Percentiles rank a stretch among this genome's conserved stretches.
Evolutionary conservation across 1,140 invertebrate genomes (phyloP).

Genomic region (Saccostrea echinata): DNA sequence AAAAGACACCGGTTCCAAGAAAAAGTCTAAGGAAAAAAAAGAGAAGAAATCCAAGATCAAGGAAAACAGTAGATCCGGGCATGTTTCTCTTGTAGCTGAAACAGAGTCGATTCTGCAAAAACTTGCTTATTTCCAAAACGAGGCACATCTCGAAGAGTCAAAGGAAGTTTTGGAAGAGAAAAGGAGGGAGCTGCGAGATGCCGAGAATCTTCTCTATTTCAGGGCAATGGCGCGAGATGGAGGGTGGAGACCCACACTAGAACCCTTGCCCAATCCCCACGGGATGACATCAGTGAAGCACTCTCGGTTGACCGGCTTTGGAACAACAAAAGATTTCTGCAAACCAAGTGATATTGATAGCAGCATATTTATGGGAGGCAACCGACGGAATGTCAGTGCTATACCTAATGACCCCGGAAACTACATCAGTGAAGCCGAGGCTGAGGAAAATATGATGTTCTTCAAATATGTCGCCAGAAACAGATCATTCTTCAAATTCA

Average conservation of each 20-base stretch:
- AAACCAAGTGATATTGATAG: not conserved
- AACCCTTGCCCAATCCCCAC: not conserved
- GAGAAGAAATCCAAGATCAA: not conserved
- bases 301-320: not conserved
- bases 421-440: not conserved
- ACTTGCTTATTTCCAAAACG: not conserved
- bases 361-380: not conserved
- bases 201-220: not conserved
- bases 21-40: not conserved
- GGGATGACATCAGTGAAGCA: not conserved
- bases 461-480: constrained; percentile 39
- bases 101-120: not conserved
- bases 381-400: not conserved
- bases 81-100: not conserved
- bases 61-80: not conserved
- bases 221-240: not conserved
- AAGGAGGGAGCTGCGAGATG: not conserved
- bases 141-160: not conserved
- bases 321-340: not conserved
- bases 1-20: not conserved
- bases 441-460: constrained; percentile 24
- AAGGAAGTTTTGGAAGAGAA: not conserved
- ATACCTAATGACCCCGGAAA: not conserved
- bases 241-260: not conserved
- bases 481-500: constrained; percentile 9